Evolutionary conservation across 2,113 vertebrate species (phyloP), one percentile per base, ranked within the genome.

Genomic region (Psephotus haematonotus): DNA sequence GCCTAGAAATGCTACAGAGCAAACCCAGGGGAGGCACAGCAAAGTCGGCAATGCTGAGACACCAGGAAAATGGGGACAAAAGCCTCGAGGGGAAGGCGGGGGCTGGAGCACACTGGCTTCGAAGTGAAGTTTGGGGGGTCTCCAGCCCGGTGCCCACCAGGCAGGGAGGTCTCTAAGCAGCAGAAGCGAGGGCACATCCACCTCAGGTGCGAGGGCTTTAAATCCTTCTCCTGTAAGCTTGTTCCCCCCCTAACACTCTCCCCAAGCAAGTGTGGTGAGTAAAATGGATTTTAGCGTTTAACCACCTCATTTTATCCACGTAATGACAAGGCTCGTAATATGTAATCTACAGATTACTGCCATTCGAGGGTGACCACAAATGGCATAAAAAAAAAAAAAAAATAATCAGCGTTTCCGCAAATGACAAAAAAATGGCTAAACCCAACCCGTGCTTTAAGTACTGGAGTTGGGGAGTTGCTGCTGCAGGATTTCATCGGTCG

Each of bases 271-370:
- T 89, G 93, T 90, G 95, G 97, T 86, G 87, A 95, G 82, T 94
- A 94, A 94, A 95, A 96, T 85, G 92, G 93, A 88, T 93, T 91
- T 93, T 89, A 86, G 94, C 69, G 72, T 96, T 96, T 96, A 96
- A 96, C 94, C 95, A 92, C 90, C 92, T 95, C 92, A 44, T 95
- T 94, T 95, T 93, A 94, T n/a, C 90, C 90, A 80, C n/a, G 76
- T 95, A 96, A 96, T 96, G 90, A 96, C 92, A 96, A 96, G 92
- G 86, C 90, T 95, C n/a, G 77, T 83, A 95, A 94, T 94, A 76
- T 94, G 83, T 95, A 96, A 96, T 97, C 96, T 97, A 37, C 80
- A 90, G 90, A 97, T 96, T 96, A 93, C 93, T 82, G 90, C 69
- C 77, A 65, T 86, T 57, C 92, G 86, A 90, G 92, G 86, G 82